Evolutionary conservation across 1,140 invertebrate species (phyloP), one percentile per base, ranked within the genome.

Genomic region (Pogonus chalceus): DNA sequence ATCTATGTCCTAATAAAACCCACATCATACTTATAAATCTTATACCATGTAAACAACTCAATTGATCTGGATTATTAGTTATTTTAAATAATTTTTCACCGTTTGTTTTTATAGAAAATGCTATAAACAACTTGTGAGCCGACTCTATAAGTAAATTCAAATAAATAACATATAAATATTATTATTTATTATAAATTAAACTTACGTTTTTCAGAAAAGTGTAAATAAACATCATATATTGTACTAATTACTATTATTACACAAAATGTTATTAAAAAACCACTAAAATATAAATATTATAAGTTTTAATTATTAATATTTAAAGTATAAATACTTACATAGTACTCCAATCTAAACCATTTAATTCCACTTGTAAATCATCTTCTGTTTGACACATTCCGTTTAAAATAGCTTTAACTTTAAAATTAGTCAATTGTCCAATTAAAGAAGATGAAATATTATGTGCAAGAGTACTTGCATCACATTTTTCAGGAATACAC

Each of bases 11-110:
- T 9, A 62, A 53, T 20, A 69, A 47, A 35, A 69, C 60, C 67
- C 67, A 69, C 26, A 63, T 43, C 51, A 65, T 68, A 51, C 65
- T 67, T 1, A 69, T 52, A 37, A 63, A 62, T 52, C 63, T 60
- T 1, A 69, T 55, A 26, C 68, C 68, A 56, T 69, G 58, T 20
- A 69, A 59, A 49, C 59, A 58, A 16, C 60, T 46, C 26, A 69
- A 62, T 51, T 68, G 61, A 31, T 64, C 63, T 23, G 4, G 35
- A 21, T 10, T 20, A 23, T 20, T 22, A 16, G 43, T 52, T 12
- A 4, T 50, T 54, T 7, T 47, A 51, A 61, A 23, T 21, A 64
- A 20, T 50, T 61, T 64, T 51, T 55, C 18, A 10, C 54, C 56
- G 43, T 64, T 64, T 1, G 54, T 37, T 21, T 53, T 52, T 0